Percentiles rank a stretch among this genome's conserved stretches.
Evolutionary conservation across 2,113 vertebrate genomes (phyloP).

Genomic region (Naja naja): DNA sequence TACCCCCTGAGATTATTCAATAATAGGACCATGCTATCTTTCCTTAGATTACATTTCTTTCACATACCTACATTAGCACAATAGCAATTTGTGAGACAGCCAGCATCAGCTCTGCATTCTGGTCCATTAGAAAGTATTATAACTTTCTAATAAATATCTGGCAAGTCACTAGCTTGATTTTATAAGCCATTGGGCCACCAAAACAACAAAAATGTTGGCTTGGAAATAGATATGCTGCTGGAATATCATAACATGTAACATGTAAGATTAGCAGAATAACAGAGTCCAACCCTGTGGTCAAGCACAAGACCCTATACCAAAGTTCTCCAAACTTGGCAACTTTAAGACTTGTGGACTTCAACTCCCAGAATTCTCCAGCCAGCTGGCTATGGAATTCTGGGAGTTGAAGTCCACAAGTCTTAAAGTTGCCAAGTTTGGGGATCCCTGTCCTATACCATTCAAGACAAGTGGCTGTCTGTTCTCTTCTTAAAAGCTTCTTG

Average conservation of each 20-base stretch:
- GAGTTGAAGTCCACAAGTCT: too few species aligned
- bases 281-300: not conserved
- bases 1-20: conserved; percentile 28
- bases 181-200: not conserved
- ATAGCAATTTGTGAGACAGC: conserved; percentile 16
- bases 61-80: conserved; percentile 8
- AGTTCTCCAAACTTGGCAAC: too few species aligned
- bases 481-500: too few species aligned
- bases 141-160: not conserved
- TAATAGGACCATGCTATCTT: not conserved
- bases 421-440: too few species aligned
- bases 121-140: not conserved
- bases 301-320: not conserved
- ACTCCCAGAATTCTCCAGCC: too few species aligned
- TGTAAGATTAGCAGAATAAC: not conserved
- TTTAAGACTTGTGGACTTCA: too few species aligned
- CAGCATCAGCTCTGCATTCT: not conserved
- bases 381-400: too few species aligned
- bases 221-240: not conserved
- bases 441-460: not conserved
- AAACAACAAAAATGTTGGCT: not conserved
- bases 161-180: not conserved
- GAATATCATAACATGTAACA: not conserved
- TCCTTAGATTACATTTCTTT: conserved; percentile 8
- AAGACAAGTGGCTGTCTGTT: not conserved